Evolutionary conservation across 2,797 vertebrate species (phyloP), one percentile per base, ranked within the genome.

Genomic region (Crocidura indochinensis): DNA sequence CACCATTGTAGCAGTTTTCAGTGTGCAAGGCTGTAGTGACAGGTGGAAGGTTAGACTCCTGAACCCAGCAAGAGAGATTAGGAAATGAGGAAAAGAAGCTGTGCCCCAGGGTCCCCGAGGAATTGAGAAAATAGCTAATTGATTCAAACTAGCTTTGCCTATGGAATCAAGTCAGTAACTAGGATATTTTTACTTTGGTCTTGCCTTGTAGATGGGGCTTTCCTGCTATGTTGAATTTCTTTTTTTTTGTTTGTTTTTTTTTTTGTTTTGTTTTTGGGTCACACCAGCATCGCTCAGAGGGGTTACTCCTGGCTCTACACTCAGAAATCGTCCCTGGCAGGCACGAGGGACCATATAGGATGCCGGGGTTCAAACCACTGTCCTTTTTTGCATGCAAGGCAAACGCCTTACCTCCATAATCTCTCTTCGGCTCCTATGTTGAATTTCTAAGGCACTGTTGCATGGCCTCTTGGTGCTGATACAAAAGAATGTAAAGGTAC

Each of bases 61-160:
- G 46, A 91, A 20, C 47, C 64, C 86, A 79, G 82, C 19, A 60
- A 20, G 22, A 20, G 56, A 4, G 19, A 20, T 20, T 7, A 15
- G 8, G 56, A 8, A 60, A 19, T 6, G 73, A 85, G 4, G 76
- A 84, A 79, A 47, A 96, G 91, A 17, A 78, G 60, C 51, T 94
- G 81, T 75, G 80, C 92, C 68, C 69, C 31, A 69, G 94, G 60
- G 72, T 65, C 94, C 86, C 75, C 73, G 67, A 20, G 29, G 93
- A 92, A 73, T 84, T 74, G 71, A 77, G 80, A 85, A 86, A 95
- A 90, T 60, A 92, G 31, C 22, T 60, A 17, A 17, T 60, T 60
- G 56, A 20, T 95, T 95, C 91, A 93, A 95, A 88, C 94, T 91
- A 71, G 31, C 73, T 94, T 96, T 89, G 77, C 60, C 94, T 93